These are phyloP conservation scores for Erynnis tages DNA, from an alignment of 2,888 invertebrate genomes.

Conservation along the genomic window DNA sequence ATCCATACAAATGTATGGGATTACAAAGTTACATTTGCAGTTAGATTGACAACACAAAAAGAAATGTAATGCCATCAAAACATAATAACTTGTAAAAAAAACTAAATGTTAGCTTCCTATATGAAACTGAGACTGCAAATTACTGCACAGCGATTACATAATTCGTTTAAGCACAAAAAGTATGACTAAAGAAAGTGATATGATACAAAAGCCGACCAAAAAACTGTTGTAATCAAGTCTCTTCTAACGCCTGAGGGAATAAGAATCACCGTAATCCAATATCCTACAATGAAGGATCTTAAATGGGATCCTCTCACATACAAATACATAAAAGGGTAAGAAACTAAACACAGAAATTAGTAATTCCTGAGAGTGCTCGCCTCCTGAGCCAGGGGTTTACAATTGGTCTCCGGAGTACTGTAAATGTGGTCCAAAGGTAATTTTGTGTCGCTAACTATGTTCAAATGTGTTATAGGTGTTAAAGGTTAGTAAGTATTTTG, in stretches of 20 bases:
- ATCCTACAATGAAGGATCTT: neutral
- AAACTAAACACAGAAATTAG: conserved; percentile 3
- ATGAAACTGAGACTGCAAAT: too few relatives aligned
- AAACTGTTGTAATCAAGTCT: conserved; percentile 9
- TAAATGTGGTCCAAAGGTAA: conserved; percentile 1
- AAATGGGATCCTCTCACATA: neutral
- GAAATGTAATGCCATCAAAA: too few relatives aligned
- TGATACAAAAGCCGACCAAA: neutral
- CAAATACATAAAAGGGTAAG: neutral
- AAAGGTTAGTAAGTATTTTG: too few relatives aligned
- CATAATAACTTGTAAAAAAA: too few relatives aligned
- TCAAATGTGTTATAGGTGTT: too few relatives aligned
- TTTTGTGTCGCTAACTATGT: too few relatives aligned
- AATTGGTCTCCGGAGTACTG: conserved; percentile 2
- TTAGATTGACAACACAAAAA: too few relatives aligned
- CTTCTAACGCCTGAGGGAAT: neutral
- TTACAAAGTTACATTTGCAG: too few relatives aligned
- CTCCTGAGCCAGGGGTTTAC: conserved; percentile 1
- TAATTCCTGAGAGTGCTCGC: neutral
- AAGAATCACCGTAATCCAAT: conserved; percentile 7
- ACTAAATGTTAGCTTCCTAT: too few relatives aligned
- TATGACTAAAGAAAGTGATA: neutral
- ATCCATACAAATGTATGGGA: too few relatives aligned
- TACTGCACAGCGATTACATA: too few relatives aligned
- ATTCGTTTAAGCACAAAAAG: neutral